Base-by-base conservation (phyloP, 2,797 vertebrate genomes). In the Poeciliopsis paucimaculata region DNA sequence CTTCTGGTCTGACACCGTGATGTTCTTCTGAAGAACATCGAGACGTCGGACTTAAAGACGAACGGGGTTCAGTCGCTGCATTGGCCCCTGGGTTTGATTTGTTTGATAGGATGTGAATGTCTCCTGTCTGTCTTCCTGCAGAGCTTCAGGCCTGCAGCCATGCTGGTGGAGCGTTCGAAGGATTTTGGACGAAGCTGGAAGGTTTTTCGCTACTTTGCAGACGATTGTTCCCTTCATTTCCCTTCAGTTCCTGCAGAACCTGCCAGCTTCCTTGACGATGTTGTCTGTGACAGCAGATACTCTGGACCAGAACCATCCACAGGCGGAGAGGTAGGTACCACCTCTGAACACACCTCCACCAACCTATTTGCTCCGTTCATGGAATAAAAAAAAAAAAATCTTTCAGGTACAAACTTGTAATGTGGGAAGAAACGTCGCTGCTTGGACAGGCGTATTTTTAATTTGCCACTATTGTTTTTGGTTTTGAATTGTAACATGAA, bases 111-210 rank as follows among this genome's bases (percentile, higher is more conserved):
- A 66, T 5, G 15, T 26, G 43, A 36, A 11, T 46, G 6, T 36
- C 3, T 5, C 41, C 16, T 5, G 1, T 75, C 18, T 55, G 11
- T 3, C 23, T 66, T 43, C 71, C 64, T 80, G 46, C 86, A 99
- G 97, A 97, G 96, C 75, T 98, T 98, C 88, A 95, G 96, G 1
- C 97, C 97, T 9, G 96, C 96, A 4, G 96, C 97, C 66, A 98
- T 99, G 98, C 88, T 98, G 87, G 95, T 97, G 80, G 98, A 98
- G 86, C 89, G 95, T 51, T 98, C 97, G 0, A 93, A 94, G 0
- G 97, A 98, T 90, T 97, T 95, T 11, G 97, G 98, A 15, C 94
- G 60, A 46, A 97, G 93, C 2, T 98, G 97, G 97, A 97, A 96
- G 79, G 93, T 93, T 1, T 95, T 97, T 43, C 94, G 94, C 23